These are phyloP conservation scores for Oreochromis niloticus DNA, from an alignment of 2,113 vertebrate species.

Conservation along the genomic window DNA sequence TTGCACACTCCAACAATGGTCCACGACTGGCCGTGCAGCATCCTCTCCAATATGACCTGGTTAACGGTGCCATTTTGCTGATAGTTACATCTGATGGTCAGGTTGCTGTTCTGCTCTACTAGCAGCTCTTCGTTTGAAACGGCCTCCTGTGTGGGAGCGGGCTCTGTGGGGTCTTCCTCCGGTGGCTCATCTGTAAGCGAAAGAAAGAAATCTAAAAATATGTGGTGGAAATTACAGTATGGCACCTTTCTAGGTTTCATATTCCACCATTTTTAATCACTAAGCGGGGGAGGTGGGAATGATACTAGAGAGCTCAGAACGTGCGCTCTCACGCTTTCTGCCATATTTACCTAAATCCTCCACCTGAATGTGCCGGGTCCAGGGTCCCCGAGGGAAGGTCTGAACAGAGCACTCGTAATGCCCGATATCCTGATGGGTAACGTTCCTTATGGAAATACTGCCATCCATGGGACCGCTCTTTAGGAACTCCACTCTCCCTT, in stretches of 20 bases:
- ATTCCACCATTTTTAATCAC: not conserved
- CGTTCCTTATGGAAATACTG: constrained; percentile 72
- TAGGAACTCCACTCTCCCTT: constrained; percentile 67
- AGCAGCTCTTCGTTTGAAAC: not conserved
- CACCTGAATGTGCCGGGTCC: constrained; percentile 70
- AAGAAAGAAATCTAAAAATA: not conserved
- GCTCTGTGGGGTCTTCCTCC: constrained; percentile 2
- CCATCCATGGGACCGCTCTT: constrained; percentile 54
- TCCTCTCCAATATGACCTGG: constrained; percentile 68
- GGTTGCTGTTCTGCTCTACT: constrained; percentile 45
- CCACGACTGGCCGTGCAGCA: constrained; percentile 29
- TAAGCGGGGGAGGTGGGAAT: not conserved
- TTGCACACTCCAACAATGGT: constrained; percentile 59
- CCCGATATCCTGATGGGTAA: constrained; percentile 70
- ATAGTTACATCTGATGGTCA: constrained; percentile 66
- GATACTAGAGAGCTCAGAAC: not conserved
- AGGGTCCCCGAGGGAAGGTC: constrained; percentile 71
- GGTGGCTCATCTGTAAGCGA: constrained; percentile 48
- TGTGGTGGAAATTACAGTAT: not conserved
- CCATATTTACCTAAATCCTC: constrained; percentile 66
- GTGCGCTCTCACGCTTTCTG: not conserved
- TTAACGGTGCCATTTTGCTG: constrained; percentile 24
- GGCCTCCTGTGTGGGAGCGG: not conserved
- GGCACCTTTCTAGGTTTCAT: not conserved
- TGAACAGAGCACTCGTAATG: constrained; percentile 73